Evolutionary conservation across 2,113 vertebrate species (phyloP).

Genomic region (Turnix velox): DNA sequence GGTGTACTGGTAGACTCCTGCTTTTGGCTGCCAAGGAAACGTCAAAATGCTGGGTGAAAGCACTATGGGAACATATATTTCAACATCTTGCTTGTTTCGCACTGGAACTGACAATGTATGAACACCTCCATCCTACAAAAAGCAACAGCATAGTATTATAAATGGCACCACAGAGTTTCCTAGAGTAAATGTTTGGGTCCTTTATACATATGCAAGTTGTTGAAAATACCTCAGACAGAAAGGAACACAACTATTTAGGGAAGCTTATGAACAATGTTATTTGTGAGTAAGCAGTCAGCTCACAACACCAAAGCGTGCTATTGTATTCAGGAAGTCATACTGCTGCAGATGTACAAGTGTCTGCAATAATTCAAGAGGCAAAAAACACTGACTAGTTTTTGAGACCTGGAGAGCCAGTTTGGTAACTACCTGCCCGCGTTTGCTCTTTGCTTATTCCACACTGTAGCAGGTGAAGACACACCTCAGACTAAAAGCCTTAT

Average conservation of each 20-base stretch:
- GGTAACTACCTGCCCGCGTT: neutral
- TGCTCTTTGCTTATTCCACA: neutral
- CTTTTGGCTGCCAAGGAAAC: conserved; percentile 95
- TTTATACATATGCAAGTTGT: neutral
- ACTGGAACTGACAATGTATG: conserved; percentile 79
- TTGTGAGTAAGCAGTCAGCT: neutral
- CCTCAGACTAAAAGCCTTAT: neutral
- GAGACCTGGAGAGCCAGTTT: neutral
- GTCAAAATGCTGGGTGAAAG: conserved; percentile 86
- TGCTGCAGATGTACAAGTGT: neutral
- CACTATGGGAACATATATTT: conserved; percentile 88
- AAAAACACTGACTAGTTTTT: neutral
- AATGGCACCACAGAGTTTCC: neutral
- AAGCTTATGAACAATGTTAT: neutral
- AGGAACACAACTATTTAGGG: neutral
- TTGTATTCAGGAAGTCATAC: neutral
- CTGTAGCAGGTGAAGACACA: neutral
- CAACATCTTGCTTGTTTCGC: conserved; percentile 90
- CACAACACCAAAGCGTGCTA: neutral
- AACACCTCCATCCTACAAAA: conserved; percentile 78
- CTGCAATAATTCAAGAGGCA: neutral
- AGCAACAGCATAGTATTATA: neutral
- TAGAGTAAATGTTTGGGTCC: neutral
- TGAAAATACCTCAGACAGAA: neutral
- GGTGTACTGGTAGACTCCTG: conserved; percentile 88